Evolutionary conservation across 2,888 invertebrate genomes (phyloP), one percentile per base, ranked within the genome.

Genomic region (Drosophila prostipennis): DNA sequence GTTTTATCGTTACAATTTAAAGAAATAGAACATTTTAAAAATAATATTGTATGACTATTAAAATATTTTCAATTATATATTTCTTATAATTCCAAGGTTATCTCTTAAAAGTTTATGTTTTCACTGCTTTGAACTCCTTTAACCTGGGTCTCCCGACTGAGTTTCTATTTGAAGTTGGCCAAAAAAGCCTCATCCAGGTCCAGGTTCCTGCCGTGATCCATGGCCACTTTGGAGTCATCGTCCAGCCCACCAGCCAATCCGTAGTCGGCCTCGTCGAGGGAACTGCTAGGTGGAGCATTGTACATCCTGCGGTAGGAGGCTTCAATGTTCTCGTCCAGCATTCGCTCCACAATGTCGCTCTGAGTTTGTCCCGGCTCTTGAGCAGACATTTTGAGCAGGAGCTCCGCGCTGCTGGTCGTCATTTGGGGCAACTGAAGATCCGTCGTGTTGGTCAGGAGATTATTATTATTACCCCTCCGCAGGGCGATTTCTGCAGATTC

Each of bases 281-380:
- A 69, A 16, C 61, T 72, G 7, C 69, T 52, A 3, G 60, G 36
- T 4, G 76, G 37, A 2, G 73, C 56, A 19, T 78, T 78, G 39
- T 77, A 79, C 89, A 92, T 89, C 73, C 82, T 81, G 1, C 89
- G 89, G 58, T 90, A 81, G 0, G 91, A 91, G 3, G 91, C 90
- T 1, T 85, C 80, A 6, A 91, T 88, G 65, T 90, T 90, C 16
- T 89, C 89, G 55, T 92, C 92, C 39, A 92, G 67, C 45, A 92
- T 68, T 11, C 88, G 86, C 49, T 91, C 91, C 0, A 91, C 90
- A 36, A 87, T 78, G 68, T 87, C 88, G 2, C 56, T 63, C 10
- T 72, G 67, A 11, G 7, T 37, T 29, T 43, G 45, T 1, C 51
- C 46, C 7, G 53, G 29, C 40, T 67, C 58, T 19, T 23, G 42